These are phyloP conservation scores for Apostichopus leukothele DNA, from an alignment of 53 echinoderm and acorn worm species.

Conservation along the genomic window DNA sequence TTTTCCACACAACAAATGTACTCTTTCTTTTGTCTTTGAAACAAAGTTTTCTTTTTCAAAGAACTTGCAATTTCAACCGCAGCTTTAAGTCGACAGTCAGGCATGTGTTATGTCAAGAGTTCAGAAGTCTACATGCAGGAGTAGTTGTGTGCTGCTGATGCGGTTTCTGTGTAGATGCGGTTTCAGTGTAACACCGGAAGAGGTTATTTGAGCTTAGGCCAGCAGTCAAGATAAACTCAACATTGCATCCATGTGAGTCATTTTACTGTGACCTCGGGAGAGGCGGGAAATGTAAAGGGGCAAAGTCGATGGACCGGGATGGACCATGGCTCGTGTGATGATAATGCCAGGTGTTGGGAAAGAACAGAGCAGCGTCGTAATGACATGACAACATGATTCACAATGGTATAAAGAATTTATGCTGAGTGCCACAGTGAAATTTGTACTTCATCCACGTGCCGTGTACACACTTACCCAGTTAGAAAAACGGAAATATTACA, in stretches of 20 bases:
- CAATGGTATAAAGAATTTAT: no score
- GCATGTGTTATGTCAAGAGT: not conserved
- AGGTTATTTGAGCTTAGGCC: not conserved
- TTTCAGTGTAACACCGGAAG: not conserved
- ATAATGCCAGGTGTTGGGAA: no score
- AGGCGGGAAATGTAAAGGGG: constrained; percentile 21
- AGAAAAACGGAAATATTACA: no score
- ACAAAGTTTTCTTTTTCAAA: not conserved
- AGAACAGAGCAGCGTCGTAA: no score
- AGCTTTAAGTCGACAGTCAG: not conserved
- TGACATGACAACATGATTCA: no score
- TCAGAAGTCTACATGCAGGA: not conserved
- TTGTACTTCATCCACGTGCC: no score
- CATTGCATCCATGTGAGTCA: constrained; percentile 34
- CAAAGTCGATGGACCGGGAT: no score
- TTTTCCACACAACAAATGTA: not conserved
- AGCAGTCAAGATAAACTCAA: constrained; percentile 3
- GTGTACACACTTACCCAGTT: no score
- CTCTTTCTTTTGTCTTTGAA: not conserved
- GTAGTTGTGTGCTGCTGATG: not conserved
- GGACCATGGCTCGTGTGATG: no score
- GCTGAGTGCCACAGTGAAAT: no score
- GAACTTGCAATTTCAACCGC: not conserved
- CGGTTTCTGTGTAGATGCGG: not conserved
- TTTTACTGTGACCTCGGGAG: not conserved